These are phyloP conservation scores for Chloroceryle amazona DNA, from an alignment of 2,797 vertebrate genomes.

Conservation along the genomic window DNA sequence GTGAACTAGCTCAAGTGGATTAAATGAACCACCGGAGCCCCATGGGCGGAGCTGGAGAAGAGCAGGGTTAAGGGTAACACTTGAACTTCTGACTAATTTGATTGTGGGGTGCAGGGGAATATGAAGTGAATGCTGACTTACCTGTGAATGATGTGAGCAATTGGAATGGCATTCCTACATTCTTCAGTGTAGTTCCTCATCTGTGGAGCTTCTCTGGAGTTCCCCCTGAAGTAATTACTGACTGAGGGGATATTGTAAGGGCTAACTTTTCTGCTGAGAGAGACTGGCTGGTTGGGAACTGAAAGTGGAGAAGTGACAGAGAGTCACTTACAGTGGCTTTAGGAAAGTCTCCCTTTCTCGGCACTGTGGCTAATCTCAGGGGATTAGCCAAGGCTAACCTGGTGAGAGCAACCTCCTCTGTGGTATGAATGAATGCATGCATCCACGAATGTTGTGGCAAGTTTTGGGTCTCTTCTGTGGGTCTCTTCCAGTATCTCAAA, in stretches of 20 bases:
- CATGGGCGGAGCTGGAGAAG: background rate
- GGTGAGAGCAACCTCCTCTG: background rate
- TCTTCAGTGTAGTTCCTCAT: background rate
- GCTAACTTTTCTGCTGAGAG: background rate
- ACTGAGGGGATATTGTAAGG: background rate
- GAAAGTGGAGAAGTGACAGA: background rate
- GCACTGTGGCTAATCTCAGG: background rate
- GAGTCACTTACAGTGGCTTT: background rate
- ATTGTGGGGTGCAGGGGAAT: background rate
- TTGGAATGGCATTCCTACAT: rapidly evolving
- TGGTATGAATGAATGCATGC: background rate
- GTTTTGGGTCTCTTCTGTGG: background rate
- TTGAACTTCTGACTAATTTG: background rate
- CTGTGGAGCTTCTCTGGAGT: background rate
- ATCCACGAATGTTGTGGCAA: background rate
- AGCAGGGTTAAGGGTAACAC: rapidly evolving
- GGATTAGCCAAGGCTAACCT: background rate
- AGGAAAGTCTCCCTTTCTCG: background rate
- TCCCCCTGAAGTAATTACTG: background rate
- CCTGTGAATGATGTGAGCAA: rapidly evolving
- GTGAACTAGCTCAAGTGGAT: background rate
- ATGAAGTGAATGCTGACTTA: background rate
- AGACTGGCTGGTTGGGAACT: background rate
- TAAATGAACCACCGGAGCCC: rapidly evolving
- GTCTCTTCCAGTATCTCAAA: background rate